A percentile compares a stretch with the other conserved stretches of the same genome.
phyloP scores from a whole-genome alignment of 2,888 invertebrate genomes.

The Stenodema calcarata region DNA sequence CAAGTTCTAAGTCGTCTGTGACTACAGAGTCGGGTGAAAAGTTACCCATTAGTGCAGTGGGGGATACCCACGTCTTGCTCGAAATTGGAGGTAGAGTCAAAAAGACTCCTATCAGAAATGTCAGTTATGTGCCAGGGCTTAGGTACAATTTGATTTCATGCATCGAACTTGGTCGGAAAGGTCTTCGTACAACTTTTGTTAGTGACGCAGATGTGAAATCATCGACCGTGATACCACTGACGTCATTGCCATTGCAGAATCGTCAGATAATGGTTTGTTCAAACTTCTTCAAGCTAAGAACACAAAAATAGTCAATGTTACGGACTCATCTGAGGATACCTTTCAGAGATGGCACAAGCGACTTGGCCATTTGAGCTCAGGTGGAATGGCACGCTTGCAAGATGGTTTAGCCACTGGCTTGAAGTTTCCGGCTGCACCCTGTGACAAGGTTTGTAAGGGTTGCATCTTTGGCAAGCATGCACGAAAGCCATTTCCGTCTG shows the following conservation, averaged over 20 bases:
- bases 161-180: constrained; percentile 15
- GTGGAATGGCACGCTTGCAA: constrained; percentile 1
- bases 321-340: constrained; percentile 17
- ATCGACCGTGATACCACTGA: not conserved
- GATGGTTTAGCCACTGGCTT: constrained; percentile 29
- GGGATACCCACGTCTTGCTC: constrained; percentile 11
- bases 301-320: not conserved
- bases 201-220: constrained; percentile 25
- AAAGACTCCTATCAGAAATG: constrained; percentile 9
- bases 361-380: constrained; percentile 12
- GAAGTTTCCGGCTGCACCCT: not conserved
- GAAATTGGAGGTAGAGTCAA: constrained; percentile 2
- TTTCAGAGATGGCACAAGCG: constrained; percentile 30
- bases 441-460: constrained; percentile 7
- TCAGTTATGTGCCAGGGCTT: not conserved
- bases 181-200: not conserved
- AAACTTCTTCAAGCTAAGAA: constrained; percentile 10
- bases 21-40: constrained; percentile 17
- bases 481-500: constrained; percentile 17
- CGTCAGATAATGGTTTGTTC: constrained; percentile 6
- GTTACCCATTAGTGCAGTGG: constrained; percentile 16
- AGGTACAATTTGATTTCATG: constrained; percentile 27
- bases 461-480: constrained; percentile 33
- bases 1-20: not conserved
- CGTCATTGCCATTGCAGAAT: not conserved